phyloP scores from a whole-genome alignment of 2,888 invertebrate genomes.

The Melanotus villosus region DNA sequence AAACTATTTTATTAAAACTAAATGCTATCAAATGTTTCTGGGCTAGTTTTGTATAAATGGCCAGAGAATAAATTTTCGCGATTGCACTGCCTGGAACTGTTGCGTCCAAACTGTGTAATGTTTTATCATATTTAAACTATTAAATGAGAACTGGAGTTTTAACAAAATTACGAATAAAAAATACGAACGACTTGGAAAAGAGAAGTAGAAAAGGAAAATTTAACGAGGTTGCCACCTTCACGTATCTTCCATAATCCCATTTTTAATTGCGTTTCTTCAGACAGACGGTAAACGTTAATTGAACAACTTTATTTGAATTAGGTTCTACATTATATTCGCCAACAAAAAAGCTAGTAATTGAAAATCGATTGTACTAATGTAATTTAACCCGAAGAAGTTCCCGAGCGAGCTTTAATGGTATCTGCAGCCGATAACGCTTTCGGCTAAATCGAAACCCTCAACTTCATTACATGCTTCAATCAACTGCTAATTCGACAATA shows the following conservation, averaged over 20 bases:
- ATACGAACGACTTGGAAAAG: too few species aligned
- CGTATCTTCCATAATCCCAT: not conserved
- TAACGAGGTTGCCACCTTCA: too few species aligned
- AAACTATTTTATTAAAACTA: too few species aligned
- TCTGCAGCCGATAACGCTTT: conserved; percentile 27
- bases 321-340: conserved; percentile 7
- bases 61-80: too few species aligned
- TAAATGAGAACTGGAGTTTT: too few species aligned
- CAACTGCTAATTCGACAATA: conserved; percentile 24
- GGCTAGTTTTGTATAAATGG: too few species aligned
- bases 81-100: too few species aligned
- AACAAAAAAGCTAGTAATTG: conserved; percentile 24
- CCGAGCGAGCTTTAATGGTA: conserved; percentile 24
- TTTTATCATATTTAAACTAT: too few species aligned
- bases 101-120: too few species aligned
- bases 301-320: not conserved
- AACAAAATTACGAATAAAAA: too few species aligned
- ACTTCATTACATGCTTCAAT: conserved; percentile 26
- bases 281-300: not conserved
- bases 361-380: conserved; percentile 21
- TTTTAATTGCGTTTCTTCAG: not conserved
- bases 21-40: too few species aligned
- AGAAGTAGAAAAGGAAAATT: too few species aligned
- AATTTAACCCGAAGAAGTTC: conserved; percentile 28
- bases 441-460: conserved; percentile 19